Evolutionary conservation across 2,888 invertebrate species (phyloP), one percentile per base, ranked within the genome.

Genomic region (Trypoxylon attenuatum): DNA sequence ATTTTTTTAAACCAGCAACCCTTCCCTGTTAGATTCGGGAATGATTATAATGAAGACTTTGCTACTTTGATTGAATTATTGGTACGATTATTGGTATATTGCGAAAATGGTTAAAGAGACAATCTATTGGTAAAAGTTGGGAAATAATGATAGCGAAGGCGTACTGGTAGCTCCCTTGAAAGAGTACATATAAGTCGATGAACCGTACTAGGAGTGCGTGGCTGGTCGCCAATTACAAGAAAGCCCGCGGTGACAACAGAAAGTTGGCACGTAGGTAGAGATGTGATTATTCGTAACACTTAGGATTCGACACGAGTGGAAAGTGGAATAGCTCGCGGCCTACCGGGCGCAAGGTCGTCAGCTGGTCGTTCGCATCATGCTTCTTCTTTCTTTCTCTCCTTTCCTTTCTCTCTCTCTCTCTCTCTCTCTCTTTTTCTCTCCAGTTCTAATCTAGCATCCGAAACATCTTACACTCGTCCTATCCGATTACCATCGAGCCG

Each of bases 271-370:
- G 33, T 13, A 13, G 33, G 33, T 33, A 4, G 10, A 8, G 33
- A 33, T 33, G 33, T 33, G 33, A 33, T 33, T 33, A 33, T 33
- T 33, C 33, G 33, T 33, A 33, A 33, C 33, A 33, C 33, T 33
- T 33, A 10, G 33, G 10, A 38, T 38, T 67, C 50, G 57, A 53
- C 63, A 57, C 58, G 50, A 41, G 58, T 67, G 49, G 67, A 67
- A 67, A 67, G 58, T 67, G 53, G 67, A 63, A 50, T 67, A 67
- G 54, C 18, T 29, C 10, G 47, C 19, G 29, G 47, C 27, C 5
- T 47, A 27, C n/a, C 6, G 29, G 43, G 49, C 62, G 58, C 66
- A 66, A 66, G 66, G 66, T 57, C 62, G 65, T 42, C 54, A 18
- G 50, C 52, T 21, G 33, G 23, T 23, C 47, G 50, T 43, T 59